Evolutionary conservation across 1,140 invertebrate genomes (phyloP), one percentile per base, ranked within the genome.

Genomic region (Zaprionus gabonicus): DNA sequence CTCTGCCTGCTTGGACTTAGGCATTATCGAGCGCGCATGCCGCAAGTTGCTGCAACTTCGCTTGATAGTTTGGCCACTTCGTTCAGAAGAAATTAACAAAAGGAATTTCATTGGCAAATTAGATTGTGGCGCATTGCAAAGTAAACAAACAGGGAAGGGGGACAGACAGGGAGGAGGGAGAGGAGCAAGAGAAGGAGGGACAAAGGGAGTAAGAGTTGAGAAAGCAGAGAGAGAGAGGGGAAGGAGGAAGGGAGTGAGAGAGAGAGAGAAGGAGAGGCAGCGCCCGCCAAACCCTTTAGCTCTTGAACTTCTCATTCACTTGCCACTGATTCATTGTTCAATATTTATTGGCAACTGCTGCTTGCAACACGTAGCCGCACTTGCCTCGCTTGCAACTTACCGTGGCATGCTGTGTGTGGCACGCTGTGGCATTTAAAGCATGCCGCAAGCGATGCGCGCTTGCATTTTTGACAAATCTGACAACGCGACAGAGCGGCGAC

Each of bases 41-140:
- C 82, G 79, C 82, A 84, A 68, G 46, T 51, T 58, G 55, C 70
- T 15, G 68, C 59, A 71, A 75, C 41, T 76, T 76, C 7, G n/a
- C 49, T 44, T 76, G 73, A 71, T 76, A 76, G 73, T 76, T 76
- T 55, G 53, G 51, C 41, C 44, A 59, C 34, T 72, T 66, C 63
- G 57, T 27, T 77, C 49, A 28, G 20, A 56, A 53, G 46, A 80
- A 82, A 88, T 88, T 79, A 88, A 80, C 77, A 86, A 86, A 86
- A 78, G 53, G 83, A 78, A 86, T 83, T 88, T 88, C 70, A 83
- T 86, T 83, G 84, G 80, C 77, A 88, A 88, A 88, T 87, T 87
- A 86, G 76, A 86, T 86, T 84, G 70, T 81, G 76, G 78, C 60
- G 72, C 72, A 70, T 62, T 56, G 71, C 58, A 71, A 46, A n/a